Conservation (phyloP, 2,888 invertebrate genomes). For the Mesochorus sp. region DNA sequence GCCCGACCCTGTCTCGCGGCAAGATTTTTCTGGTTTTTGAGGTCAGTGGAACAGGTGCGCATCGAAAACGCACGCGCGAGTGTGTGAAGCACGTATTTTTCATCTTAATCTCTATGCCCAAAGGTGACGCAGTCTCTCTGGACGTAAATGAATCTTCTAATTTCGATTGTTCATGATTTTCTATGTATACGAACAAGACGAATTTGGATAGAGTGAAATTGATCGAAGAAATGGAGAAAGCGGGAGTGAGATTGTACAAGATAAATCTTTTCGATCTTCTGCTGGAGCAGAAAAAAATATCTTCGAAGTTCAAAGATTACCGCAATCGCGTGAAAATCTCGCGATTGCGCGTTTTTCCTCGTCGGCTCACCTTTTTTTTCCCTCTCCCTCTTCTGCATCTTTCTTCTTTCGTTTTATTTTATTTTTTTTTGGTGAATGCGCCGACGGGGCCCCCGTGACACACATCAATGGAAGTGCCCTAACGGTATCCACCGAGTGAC, state of each 20-base stretch:
- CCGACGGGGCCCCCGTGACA: conserved; percentile 77
- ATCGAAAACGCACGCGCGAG: not conserved
- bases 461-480: conserved; percentile 79
- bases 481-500: conserved; percentile 79
- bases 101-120: not conserved
- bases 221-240: too few species aligned
- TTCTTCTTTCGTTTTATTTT: conserved; percentile 11
- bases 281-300: not conserved
- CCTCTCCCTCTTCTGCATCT: not conserved
- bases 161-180: too few species aligned
- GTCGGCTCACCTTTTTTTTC: not conserved
- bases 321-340: too few species aligned
- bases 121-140: not conserved
- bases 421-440: conserved; percentile 49
- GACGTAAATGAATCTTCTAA: too few species aligned
- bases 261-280: too few species aligned
- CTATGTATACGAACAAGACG: too few species aligned
- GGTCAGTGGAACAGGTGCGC: conserved; percentile 57
- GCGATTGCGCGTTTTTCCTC: not conserved
- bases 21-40: conserved; percentile 15
- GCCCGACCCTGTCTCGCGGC: conserved; percentile 22
- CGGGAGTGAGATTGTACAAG: too few species aligned
- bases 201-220: too few species aligned
- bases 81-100: not conserved
- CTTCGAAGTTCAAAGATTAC: too few species aligned